Evolutionary conservation across 2,888 invertebrate species (phyloP).

Genomic region (Drosophila infuscata): DNA sequence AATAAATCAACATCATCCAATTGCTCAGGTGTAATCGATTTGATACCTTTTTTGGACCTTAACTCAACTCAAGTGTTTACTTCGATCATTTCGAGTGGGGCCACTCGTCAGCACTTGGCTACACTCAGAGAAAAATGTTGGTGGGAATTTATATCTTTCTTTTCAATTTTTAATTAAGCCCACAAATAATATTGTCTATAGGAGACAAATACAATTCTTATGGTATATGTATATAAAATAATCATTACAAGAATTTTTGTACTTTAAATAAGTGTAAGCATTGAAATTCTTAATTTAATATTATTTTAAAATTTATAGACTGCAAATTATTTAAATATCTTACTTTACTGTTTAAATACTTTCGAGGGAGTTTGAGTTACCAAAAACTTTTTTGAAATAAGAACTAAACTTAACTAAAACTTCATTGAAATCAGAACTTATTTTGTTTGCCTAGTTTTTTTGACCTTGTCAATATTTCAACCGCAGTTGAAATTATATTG

Average conservation of each 20-base stretch:
- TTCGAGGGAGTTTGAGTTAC: background rate
- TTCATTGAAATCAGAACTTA: background rate
- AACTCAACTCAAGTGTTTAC: conserved; percentile 59
- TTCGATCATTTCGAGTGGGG: conserved; percentile 34
- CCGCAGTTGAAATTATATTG: background rate
- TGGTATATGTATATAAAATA: background rate
- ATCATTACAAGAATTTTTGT: background rate
- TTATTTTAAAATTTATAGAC: background rate
- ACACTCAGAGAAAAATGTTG: background rate
- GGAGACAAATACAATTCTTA: fast-evolving
- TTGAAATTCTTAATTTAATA: background rate
- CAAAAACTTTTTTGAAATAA: background rate
- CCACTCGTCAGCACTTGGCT: conserved; percentile 6
- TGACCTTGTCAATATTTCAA: background rate
- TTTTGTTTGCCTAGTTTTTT: background rate
- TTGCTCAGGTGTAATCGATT: conserved; percentile 59
- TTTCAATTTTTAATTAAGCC: background rate
- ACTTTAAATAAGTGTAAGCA: fast-evolving
- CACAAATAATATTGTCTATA: background rate
- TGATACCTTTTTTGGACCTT: conserved; percentile 60
- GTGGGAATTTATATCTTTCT: background rate
- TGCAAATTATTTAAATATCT: background rate
- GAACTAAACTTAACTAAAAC: background rate
- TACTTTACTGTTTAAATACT: background rate
- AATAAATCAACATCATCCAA: conserved; percentile 57